Base-by-base conservation (phyloP, 1,140 invertebrate genomes). In the Panagrolaimus sp. region DNA sequence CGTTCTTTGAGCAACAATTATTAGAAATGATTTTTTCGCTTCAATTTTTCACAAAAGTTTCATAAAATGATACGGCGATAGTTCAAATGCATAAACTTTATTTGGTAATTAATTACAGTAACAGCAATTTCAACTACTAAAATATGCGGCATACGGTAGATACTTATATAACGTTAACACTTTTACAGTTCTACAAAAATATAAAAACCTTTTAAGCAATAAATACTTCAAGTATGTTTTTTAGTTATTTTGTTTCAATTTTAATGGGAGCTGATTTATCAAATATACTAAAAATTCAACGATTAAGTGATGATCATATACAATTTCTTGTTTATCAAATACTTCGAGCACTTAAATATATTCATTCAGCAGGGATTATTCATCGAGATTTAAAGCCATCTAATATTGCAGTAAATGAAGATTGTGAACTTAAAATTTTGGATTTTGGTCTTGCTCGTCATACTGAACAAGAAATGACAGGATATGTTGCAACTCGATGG, bases 311-410 rank as follows among this genome's bases (percentile, higher is more conserved):
- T 86, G 95, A 98, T 82, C 96, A 99, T 85, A 94, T 99, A 4
- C 95, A 98, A 85, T 99, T 98, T 85, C 86, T 99, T 67, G 90
- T 98, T 23, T 99, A 99, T 86, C 96, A 99, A 85, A 97, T 99
- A 70, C 87, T 99, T 8, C 87, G 96, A 72, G 96, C 94, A 4
- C 87, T 99, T 5, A 98, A 87, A 86, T 99, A 98, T 80, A 96
- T 98, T 76, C 96, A 99, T 86, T 98, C 95, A 63, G 96, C 96
- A 61, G 94, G 93, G 72, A 95, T 99, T 72, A 98, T 99, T 83
- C 96, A 99, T 83, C 89, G 96, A 90, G 95, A 98, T 85, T 87
- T 99, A 67, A 98, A 99, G 84, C 96, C 96, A 16, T 95, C 92
- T 57, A 99, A 98, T 85, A 94, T 99, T 83, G 96, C 93, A 66